Conservation (phyloP, 1,140 invertebrate species). For the Hyles euphorbiae region DNA sequence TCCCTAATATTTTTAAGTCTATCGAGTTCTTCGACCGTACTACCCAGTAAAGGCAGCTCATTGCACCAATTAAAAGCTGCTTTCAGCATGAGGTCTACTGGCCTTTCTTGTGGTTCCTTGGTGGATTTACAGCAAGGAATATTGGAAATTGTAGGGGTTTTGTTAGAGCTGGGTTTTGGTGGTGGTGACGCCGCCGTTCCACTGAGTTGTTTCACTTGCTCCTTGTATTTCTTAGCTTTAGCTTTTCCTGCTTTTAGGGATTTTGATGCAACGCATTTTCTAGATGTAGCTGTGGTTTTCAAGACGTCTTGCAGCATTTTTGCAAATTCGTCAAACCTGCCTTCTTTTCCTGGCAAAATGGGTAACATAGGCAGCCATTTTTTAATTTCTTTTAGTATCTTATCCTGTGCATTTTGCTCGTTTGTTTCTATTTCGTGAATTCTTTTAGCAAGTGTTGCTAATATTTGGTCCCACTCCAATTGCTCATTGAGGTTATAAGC, state of each 20-base stretch:
- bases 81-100: constrained; percentile 24
- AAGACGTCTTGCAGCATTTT: constrained; percentile 21
- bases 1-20: constrained; percentile 27
- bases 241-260: no score
- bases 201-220: no score
- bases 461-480: constrained; percentile 36
- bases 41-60: constrained; percentile 23
- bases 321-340: constrained; percentile 25
- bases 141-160: no score
- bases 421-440: constrained; percentile 35
- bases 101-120: neutral
- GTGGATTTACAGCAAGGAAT: no score
- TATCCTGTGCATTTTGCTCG: constrained; percentile 18
- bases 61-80: constrained; percentile 38
- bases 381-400: constrained; percentile 35
- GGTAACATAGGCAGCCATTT: constrained; percentile 40
- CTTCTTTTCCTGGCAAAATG: constrained; percentile 19
- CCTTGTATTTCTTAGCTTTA: no score
- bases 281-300: neutral
- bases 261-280: no score
- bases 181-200: no score
- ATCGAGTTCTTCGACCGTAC: constrained; percentile 17
- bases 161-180: no score
- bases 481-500: constrained; percentile 19
- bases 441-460: constrained; percentile 35